These are phyloP conservation scores for Hypomecis atomaria DNA, from an alignment of 2,888 invertebrate genomes.

Conservation along the genomic window DNA sequence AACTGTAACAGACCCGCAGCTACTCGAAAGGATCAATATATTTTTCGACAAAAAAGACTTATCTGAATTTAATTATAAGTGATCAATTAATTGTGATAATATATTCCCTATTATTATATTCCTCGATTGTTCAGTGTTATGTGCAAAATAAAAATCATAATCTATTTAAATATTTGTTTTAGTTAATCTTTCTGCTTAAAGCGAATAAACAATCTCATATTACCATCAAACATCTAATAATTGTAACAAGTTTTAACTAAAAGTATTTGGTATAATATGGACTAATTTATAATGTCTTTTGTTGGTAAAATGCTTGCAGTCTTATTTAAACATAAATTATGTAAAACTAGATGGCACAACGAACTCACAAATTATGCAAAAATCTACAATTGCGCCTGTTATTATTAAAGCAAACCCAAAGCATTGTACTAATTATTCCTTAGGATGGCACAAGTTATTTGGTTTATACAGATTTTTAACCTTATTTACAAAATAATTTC, in stretches of 20 bases:
- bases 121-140: conserved; percentile 72
- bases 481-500: conserved; percentile 50
- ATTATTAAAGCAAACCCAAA: conserved; percentile 73
- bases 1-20: conserved; percentile 76
- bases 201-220: conserved; percentile 56
- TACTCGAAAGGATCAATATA: conserved; percentile 81
- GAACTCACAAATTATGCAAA: conserved; percentile 68
- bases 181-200: conserved; percentile 62
- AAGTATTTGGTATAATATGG: conserved; percentile 74
- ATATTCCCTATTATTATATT: conserved; percentile 65
- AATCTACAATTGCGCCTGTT: conserved; percentile 55
- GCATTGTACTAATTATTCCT: conserved; percentile 59
- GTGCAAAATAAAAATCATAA: conserved; percentile 71
- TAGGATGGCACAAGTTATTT: conserved; percentile 74
- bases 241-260: conserved; percentile 62
- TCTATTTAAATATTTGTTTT: conserved; percentile 59
- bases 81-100: conserved; percentile 69
- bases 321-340: conserved; percentile 45
- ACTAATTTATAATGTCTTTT: conserved; percentile 74
- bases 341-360: conserved; percentile 66
- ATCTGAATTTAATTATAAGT: conserved; percentile 74
- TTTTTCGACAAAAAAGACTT: conserved; percentile 83
- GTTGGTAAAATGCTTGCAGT: conserved; percentile 61
- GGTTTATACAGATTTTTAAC: conserved; percentile 52
- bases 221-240: conserved; percentile 67